Conservation (phyloP, 2,797 vertebrate genomes). For the Notamacropus eugenii region DNA sequence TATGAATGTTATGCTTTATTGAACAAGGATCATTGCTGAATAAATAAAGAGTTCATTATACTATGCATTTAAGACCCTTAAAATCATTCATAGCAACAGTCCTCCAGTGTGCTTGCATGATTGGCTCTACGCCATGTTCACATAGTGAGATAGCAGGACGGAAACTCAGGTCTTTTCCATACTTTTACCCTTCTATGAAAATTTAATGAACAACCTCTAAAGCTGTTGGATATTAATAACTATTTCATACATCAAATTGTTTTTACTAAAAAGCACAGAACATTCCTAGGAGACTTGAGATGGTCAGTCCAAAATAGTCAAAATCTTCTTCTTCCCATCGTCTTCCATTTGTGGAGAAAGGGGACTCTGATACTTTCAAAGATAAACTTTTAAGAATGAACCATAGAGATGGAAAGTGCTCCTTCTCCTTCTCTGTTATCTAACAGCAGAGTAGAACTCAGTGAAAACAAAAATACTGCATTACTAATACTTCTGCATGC, state of each 20-base stretch:
- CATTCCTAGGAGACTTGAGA: slow-evolving; percentile 27
- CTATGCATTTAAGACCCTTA: no score
- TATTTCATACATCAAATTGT: not conserved
- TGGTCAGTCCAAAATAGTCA: slow-evolving; percentile 3
- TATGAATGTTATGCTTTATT: no score
- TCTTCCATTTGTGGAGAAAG: not conserved
- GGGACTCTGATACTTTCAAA: slow-evolving; percentile 3
- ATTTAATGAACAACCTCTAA: not conserved
- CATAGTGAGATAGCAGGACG: not conserved
- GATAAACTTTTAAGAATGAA: not conserved
- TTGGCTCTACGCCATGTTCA: not conserved
- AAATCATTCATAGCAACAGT: no score
- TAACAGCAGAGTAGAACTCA: not conserved
- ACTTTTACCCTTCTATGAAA: slow-evolving; percentile 34
- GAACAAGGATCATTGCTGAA: no score
- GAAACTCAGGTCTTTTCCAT: not conserved
- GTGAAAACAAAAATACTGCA: not conserved
- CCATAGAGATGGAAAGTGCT: not conserved
- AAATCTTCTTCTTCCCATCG: no score
- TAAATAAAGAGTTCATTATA: no score
- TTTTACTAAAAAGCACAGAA: not conserved
- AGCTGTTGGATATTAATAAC: not conserved
- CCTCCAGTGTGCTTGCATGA: no score
- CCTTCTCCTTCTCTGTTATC: not conserved
- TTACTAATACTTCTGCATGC: not conserved